These are phyloP conservation scores for Pilophorus perplexus DNA, from an alignment of 2,888 invertebrate genomes.

Conservation along the genomic window DNA sequence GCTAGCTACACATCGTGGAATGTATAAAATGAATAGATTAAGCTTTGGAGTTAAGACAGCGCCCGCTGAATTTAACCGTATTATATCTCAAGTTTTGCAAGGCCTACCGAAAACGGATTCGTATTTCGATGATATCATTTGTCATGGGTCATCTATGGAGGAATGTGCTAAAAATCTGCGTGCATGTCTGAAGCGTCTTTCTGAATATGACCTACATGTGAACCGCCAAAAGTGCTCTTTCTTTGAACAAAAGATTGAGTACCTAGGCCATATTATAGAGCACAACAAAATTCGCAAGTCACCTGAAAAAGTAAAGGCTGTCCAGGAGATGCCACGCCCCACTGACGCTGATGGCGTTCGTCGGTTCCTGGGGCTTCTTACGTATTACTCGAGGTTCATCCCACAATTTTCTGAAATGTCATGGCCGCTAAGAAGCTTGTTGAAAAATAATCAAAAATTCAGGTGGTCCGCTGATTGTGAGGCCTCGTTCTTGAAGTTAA, in stretches of 20 bases:
- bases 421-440: too few species aligned
- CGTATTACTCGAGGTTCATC: too few species aligned
- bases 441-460: too few species aligned
- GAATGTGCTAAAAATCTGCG: constrained; percentile 26
- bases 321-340: constrained; percentile 35
- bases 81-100: constrained; percentile 33
- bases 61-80: constrained; percentile 42
- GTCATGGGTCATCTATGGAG: constrained; percentile 44
- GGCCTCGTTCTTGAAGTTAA: too few species aligned
- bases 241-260: constrained; percentile 34
- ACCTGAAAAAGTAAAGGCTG: background rate
- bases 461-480: too few species aligned
- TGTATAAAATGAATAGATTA: constrained; percentile 28
- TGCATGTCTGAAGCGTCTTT: background rate
- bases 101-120: constrained; percentile 32
- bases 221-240: constrained; percentile 20
- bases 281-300: constrained; percentile 15
- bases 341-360: constrained; percentile 39
- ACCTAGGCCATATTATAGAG: constrained; percentile 39
- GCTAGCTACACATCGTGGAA: constrained; percentile 24
- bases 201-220: constrained; percentile 12
- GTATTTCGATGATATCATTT: constrained; percentile 47
- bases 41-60: constrained; percentile 44
- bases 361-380: constrained; percentile 46
- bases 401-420: too few species aligned